Conservation (phyloP, 2,113 vertebrate species). For the Psittacus erithacus region DNA sequence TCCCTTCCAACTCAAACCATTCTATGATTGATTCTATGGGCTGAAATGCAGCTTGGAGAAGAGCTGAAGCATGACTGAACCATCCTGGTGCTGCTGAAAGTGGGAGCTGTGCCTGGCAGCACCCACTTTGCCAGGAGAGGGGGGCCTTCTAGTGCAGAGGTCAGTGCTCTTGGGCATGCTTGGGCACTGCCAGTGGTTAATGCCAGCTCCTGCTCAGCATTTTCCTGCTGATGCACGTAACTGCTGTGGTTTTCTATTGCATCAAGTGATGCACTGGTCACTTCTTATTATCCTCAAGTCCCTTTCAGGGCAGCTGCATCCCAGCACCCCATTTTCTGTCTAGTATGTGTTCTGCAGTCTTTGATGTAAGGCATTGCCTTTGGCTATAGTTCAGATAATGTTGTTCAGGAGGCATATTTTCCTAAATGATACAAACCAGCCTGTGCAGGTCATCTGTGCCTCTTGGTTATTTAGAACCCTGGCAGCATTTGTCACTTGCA, state of each 20-base stretch:
- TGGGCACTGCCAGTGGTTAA: rapidly evolving
- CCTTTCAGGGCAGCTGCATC: neutral
- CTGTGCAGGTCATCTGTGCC: neutral
- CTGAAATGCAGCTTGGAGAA: neutral
- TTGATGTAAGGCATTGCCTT: neutral
- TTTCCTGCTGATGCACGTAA: neutral
- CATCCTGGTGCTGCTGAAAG: neutral
- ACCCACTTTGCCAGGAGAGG: neutral
- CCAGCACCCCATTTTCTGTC: neutral
- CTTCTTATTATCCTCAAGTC: neutral
- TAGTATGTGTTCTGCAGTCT: neutral
- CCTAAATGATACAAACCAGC: neutral
- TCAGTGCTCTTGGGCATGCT: rapidly evolving
- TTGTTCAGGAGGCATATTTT: neutral
- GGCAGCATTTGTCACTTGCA: neutral
- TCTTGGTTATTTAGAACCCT: neutral
- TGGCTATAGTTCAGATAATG: neutral
- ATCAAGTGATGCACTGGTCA: rapidly evolving
- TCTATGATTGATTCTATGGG: neutral
- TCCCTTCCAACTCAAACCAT: neutral
- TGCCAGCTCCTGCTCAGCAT: rapidly evolving
- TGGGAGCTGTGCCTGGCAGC: rapidly evolving
- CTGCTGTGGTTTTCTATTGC: neutral
- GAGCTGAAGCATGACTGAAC: neutral
- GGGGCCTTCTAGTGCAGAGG: neutral